phyloP scores from a whole-genome alignment of 2,113 vertebrate species.

The Potamarius usumacintae region DNA sequence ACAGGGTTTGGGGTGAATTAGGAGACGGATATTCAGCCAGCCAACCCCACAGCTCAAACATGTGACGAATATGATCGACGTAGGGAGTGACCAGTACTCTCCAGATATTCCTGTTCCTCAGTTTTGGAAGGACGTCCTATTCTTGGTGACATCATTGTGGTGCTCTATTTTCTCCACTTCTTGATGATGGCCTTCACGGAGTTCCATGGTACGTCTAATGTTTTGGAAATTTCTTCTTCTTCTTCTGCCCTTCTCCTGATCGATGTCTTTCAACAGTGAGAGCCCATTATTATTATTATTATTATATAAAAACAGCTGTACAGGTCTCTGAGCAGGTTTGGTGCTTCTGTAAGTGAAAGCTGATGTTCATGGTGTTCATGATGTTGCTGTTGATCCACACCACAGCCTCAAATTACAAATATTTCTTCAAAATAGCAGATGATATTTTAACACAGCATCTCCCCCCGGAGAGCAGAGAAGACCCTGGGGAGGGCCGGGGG shows the following conservation, averaged over 20 bases:
- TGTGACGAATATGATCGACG: not conserved
- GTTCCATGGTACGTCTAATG: not conserved
- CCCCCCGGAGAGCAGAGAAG: constrained; percentile 53
- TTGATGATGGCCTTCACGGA: not conserved
- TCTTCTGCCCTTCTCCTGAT: not conserved
- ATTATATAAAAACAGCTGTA: not conserved
- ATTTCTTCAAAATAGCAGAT: constrained; percentile 66
- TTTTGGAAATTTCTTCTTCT: not conserved
- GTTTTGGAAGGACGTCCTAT: not conserved
- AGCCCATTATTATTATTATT: not conserved
- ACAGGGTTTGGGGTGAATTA: not conserved
- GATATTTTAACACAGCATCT: constrained; percentile 63
- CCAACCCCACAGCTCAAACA: not conserved
- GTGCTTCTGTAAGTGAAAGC: constrained; percentile 15
- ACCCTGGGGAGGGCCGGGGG: constrained; percentile 47
- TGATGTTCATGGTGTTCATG: not conserved
- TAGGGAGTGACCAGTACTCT: not conserved
- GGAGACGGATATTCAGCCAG: not conserved
- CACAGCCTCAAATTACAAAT: constrained; percentile 65
- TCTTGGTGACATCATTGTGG: not conserved
- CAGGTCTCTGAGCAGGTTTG: constrained; percentile 32
- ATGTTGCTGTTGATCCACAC: constrained; percentile 18
- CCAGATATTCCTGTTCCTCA: not conserved
- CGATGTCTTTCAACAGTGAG: not conserved
- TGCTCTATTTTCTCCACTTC: not conserved